Conservation (phyloP, 2,797 vertebrate genomes). For the Rhabdomys pumilio region DNA sequence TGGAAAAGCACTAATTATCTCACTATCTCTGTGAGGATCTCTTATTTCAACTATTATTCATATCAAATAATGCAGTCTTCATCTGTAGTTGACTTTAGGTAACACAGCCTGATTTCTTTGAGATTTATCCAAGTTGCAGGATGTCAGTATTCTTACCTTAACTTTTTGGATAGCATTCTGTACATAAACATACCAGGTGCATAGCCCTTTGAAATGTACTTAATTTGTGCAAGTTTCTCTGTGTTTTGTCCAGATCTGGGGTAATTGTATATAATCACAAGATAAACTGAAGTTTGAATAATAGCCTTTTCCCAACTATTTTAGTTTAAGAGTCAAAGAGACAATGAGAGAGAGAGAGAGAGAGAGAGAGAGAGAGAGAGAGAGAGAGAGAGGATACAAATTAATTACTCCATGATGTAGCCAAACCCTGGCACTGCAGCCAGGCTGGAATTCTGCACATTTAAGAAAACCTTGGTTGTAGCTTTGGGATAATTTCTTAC, state of each 20-base stretch:
- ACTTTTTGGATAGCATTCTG: background rate
- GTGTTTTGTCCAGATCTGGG: background rate
- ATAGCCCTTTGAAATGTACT: background rate
- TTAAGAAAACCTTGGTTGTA: background rate
- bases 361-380: too few species aligned
- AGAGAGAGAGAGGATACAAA: too few species aligned
- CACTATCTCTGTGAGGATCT: background rate
- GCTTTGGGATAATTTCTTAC: background rate
- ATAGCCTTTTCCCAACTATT: background rate
- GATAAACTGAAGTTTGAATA: background rate
- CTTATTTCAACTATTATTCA: background rate
- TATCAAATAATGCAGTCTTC: background rate
- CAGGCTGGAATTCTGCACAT: background rate
- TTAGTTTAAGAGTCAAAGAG: background rate
- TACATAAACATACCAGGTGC: background rate
- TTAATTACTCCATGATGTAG: background rate
- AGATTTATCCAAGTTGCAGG: background rate
- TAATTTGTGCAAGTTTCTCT: background rate
- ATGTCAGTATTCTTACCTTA: background rate
- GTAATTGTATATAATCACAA: too few species aligned
- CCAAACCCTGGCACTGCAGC: background rate
- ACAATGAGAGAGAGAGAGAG: too few species aligned
- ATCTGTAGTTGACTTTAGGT: background rate
- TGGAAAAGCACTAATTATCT: background rate
- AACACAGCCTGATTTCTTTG: background rate